Evolutionary conservation across 1,140 invertebrate species (phyloP), one percentile per base, ranked within the genome.

Genomic region (Drosophila burlai): DNA sequence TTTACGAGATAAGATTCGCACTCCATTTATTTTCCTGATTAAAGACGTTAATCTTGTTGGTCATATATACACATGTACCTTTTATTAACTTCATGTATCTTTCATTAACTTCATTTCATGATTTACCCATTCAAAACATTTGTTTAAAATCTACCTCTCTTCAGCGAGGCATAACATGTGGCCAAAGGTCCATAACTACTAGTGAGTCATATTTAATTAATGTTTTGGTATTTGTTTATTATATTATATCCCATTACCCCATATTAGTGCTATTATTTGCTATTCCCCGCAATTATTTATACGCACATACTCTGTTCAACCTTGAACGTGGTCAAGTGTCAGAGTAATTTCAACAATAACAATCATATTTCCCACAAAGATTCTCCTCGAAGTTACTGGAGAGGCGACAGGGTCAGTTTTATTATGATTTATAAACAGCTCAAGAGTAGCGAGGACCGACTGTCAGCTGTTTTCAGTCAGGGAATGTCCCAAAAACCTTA

Each of bases 401-500:
- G 18, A 34, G 62, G 15, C 24, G 26, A 10, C 18, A 34, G 9
- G 9, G 21, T 5, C 4, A 16, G 2, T 38, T 38, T 55, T 55
- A 55, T 55, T 40, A 24, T 55, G 54, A 55, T 55, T 38, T 55
- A 55, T 55, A 38, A 40, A 40, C 40, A 55, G 15, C 21, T 55
- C 54, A 55, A 55, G 15, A 38, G 18, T 38, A 21, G 29, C 26
- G 13, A 8, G 26, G 52, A 62, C 42, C 76, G 66, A 64, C 50
- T 80, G 77, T n/a, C 76, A 80, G 58, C 60, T 80, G 77, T 67
- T 80, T 77, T 18, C n/a, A 36, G n/a, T 47, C 29, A 38, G 11
- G 4, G 16, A 15, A 6, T 21, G 29, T 6, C 21, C 40, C 15
- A 34, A 43, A 65, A 65, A 45, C 21, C 15, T 4, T 0, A 36